These are phyloP conservation scores for Megalopta genalis DNA, from an alignment of 1,140 invertebrate genomes.

Conservation along the genomic window DNA sequence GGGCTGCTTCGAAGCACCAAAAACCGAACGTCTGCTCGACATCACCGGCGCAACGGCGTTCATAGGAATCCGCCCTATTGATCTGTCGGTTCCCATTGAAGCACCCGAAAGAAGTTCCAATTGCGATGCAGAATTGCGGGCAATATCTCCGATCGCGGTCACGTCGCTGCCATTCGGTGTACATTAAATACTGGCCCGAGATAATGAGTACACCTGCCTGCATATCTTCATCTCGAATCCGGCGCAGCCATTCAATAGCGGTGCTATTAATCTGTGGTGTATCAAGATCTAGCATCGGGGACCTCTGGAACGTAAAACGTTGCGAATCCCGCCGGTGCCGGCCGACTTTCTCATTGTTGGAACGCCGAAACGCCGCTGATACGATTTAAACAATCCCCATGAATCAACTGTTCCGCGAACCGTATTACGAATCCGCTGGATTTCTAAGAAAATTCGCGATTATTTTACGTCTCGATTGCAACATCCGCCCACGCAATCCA, in stretches of 20 bases:
- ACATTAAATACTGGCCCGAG: conserved; percentile 20
- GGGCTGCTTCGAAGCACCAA: not conserved
- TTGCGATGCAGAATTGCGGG: not conserved
- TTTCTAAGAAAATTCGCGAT: not conserved
- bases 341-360: not conserved
- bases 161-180: conserved; percentile 20
- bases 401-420: not conserved
- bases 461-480: not conserved
- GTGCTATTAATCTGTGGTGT: conserved; percentile 29
- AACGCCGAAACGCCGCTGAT: not conserved
- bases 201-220: conserved; percentile 41
- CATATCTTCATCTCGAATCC: conserved; percentile 35
- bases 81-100: not conserved
- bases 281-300: conserved; percentile 30
- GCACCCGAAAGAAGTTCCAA: not conserved
- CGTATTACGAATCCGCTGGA: not conserved
- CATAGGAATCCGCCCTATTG: not conserved
- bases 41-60: not conserved
- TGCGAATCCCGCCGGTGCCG: not conserved
- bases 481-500: not conserved
- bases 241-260: conserved; percentile 23
- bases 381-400: not conserved
- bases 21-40: not conserved
- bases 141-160: conserved; percentile 27
- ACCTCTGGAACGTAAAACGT: conserved; percentile 4